Percentiles rank a stretch among this genome's conserved stretches.
phyloP scores from a whole-genome alignment of 2,888 invertebrate species.

The Acleris laterana region DNA sequence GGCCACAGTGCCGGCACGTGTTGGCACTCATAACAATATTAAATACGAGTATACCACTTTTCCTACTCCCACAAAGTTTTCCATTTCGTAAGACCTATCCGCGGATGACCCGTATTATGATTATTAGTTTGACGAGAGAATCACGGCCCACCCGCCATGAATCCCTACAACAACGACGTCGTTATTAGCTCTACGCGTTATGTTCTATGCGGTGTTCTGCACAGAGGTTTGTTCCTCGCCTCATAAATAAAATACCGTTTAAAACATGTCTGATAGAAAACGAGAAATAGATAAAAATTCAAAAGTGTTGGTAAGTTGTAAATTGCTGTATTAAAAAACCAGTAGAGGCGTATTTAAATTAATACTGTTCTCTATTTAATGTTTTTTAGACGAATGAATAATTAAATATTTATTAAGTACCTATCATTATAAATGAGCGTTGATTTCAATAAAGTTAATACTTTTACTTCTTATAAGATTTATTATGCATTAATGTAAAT shows the following conservation, averaged over 20 bases:
- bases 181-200: constrained; percentile 6
- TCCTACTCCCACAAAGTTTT: constrained; percentile 50
- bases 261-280: neutral
- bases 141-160: constrained; percentile 12
- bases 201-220: no score
- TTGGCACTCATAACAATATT: constrained; percentile 72
- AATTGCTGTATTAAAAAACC: no score
- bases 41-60: constrained; percentile 55
- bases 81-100: constrained; percentile 48
- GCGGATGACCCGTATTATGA: constrained; percentile 37
- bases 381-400: no score
- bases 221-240: no score
- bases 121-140: constrained; percentile 24
- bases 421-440: no score
- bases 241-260: neutral
- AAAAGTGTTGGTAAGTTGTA: no score
- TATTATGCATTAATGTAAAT: no score
- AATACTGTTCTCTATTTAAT: no score
- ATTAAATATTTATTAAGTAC: no score
- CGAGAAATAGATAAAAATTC: neutral
- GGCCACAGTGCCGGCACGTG: constrained; percentile 59
- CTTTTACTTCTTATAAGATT: no score
- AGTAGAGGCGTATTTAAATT: no score
- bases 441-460: no score
- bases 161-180: constrained; percentile 22